phyloP scores from a whole-genome alignment of 2,113 vertebrate genomes.

The Empidonax traillii region DNA sequence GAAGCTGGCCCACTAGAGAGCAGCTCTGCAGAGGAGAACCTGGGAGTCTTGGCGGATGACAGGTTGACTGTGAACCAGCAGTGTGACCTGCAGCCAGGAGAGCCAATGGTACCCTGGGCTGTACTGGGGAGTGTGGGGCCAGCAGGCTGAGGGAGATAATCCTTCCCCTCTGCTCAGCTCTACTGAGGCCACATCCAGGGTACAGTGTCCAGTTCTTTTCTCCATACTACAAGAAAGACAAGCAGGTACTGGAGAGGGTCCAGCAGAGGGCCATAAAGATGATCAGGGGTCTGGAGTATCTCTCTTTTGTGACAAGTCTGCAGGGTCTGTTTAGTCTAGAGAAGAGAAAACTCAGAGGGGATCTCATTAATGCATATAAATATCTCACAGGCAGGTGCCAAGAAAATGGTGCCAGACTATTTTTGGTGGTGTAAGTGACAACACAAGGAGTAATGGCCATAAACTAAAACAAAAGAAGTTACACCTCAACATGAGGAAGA shows the following conservation, averaged over 20 bases:
- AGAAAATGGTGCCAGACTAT: not conserved
- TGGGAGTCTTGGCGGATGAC: not conserved
- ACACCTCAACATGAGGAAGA: not conserved
- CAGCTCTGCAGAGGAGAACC: not conserved
- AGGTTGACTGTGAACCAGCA: not conserved
- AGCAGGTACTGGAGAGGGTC: not conserved
- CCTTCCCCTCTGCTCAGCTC: not conserved
- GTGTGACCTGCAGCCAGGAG: not conserved
- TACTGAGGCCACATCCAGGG: not conserved
- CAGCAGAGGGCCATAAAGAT: not conserved
- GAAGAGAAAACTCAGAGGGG: not conserved
- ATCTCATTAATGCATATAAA: not conserved
- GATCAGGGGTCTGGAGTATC: not conserved
- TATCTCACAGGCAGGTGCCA: not conserved
- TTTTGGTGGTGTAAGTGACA: not conserved
- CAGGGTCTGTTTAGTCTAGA: not conserved
- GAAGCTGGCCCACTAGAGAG: not conserved
- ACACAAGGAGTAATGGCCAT: not conserved
- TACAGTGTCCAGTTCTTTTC: not conserved
- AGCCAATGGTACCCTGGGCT: not conserved
- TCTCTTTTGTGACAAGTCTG: not conserved
- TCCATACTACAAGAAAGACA: not conserved
- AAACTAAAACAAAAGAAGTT: not conserved
- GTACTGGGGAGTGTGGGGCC: rapidly evolving
- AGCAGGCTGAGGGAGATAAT: not conserved